These are phyloP conservation scores for Diorhabda sublineata DNA, from an alignment of 1,140 invertebrate species.

Conservation along the genomic window DNA sequence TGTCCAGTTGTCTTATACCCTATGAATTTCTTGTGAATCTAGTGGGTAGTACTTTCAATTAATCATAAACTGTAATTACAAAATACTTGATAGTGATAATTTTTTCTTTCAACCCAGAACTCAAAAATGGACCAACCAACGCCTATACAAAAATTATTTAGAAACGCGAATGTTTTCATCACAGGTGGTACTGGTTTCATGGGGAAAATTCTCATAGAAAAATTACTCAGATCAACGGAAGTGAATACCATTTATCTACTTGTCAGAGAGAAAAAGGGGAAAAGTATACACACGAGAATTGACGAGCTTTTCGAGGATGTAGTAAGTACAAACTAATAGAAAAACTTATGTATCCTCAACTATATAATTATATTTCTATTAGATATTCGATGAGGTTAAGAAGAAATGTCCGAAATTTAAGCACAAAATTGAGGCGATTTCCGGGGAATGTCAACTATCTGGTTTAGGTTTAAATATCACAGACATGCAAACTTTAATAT, in stretches of 20 bases:
- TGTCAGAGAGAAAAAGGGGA: constrained; percentile 68
- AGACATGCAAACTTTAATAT: constrained; percentile 55
- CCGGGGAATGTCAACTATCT: constrained; percentile 46
- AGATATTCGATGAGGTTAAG: constrained; percentile 35
- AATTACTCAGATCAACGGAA: constrained; percentile 73
- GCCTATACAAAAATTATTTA: constrained; percentile 26
- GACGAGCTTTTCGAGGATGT: constrained; percentile 61
- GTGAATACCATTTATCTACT: constrained; percentile 74
- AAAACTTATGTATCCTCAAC: too few species aligned
- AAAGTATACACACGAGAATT: constrained; percentile 58
- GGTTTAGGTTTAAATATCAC: constrained; percentile 58
- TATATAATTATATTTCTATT: background rate
- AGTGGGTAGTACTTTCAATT: too few species aligned
- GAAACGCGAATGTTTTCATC: constrained; percentile 34
- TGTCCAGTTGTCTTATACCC: too few species aligned
- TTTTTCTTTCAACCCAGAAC: background rate
- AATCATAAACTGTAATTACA: background rate
- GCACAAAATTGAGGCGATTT: constrained; percentile 46
- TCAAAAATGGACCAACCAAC: background rate
- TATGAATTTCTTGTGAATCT: too few species aligned
- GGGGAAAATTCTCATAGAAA: constrained; percentile 70
- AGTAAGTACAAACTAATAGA: constrained; percentile 46
- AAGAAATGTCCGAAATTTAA: constrained; percentile 40
- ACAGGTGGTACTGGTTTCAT: constrained; percentile 41
- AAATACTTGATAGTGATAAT: background rate